Evolutionary conservation across 1,140 invertebrate genomes (phyloP), one percentile per base, ranked within the genome.

Genomic region (Babylonia areolata): DNA sequence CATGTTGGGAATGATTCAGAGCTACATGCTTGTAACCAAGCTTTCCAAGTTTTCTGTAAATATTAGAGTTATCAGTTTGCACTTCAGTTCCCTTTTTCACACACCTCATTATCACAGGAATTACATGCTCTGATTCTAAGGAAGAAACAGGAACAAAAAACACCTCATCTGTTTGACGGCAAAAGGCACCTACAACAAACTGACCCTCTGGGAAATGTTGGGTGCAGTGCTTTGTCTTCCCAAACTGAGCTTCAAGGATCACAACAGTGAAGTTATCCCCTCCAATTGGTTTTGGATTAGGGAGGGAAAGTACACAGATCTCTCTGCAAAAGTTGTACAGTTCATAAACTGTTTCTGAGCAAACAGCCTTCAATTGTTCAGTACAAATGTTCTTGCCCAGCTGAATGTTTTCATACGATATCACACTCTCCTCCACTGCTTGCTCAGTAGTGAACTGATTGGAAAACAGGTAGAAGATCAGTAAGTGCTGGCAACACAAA

Each of bases 321-420:
- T 64, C 58, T 64, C 58, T 64, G 58, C 58, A 64, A 64, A 64
- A 64, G 58, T 64, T 64, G 58, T 64, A 64, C 15, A 64, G 58
- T 23, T 64, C 58, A 5, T 64, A 23, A 64, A 64, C 58, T 64
- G 58, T 64, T 12, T 64, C 58, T 64, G 58, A 64, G 28, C 12
- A 64, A 64, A 64, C 28, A n/a, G 58, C 2, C n/a, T n/a, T n/a
- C 28, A n/a, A 64, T 0, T 23, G 58, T 64, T 64, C 28, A 23
- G 28, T 20, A 64, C 23, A 23, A 5, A 64, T 64, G 12, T n/a
- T 28, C 28, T 23, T n/a, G 28, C 28, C 58, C 58, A n/a, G 6
- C 58, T 64, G 58, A 64, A 64, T 23, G 28, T 64, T n/a, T 64
- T 64, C 58, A 64, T 23, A 12, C 28, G 58, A 64, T 6, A 64